Base-by-base conservation (phyloP, 1,140 invertebrate species). In the Ooceraea biroi region DNA sequence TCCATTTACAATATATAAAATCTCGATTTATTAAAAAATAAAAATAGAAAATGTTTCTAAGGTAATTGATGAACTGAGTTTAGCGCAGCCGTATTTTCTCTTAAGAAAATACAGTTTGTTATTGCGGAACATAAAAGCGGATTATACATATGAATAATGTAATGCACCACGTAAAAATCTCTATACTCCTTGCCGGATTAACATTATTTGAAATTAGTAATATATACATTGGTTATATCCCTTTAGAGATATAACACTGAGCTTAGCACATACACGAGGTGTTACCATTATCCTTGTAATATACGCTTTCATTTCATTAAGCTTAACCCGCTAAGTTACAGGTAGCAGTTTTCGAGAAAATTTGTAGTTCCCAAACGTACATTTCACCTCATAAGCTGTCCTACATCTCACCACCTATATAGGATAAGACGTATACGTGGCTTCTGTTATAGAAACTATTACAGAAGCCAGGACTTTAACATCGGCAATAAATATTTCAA, bases 241-340 rank as follows among this genome's bases (percentile, higher is more conserved):
- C 50, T 50, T 55, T 44, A 46, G 65, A 80, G 68, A 80, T 71
- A 71, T 57, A 57, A 58, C 36, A 44, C 22, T 17, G 50, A 22
- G 44, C 17, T 57, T 57, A 44, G 22, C 44, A 30, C 25, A 17
- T 58, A 58, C 52, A 80, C 22, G 3, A 80, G 17, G 50, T 80
- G 50, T 7, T 2, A 46, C 76, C 50, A 71, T 80, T 80, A 80
- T 57, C 50, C 50, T 80, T 71, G 76, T 80, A 80, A 80, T 80
- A 80, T 80, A 80, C 76, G 65, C 69, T 71, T 80, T 71, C 76
- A 80, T 71, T 80, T 80, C 65, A 71, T 80, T 80, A 80, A 80
- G 36, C 50, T 55, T 58, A 71, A 55, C 76, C 76, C 12, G 36
- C 65, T 57, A 57, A 80, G 76, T 69, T 80, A 80, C 76, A 41